Percentiles rank a stretch among this genome's conserved stretches.
Conservation (phyloP, 2,888 invertebrate species). For the Exephanes ischioxanthus region DNA sequence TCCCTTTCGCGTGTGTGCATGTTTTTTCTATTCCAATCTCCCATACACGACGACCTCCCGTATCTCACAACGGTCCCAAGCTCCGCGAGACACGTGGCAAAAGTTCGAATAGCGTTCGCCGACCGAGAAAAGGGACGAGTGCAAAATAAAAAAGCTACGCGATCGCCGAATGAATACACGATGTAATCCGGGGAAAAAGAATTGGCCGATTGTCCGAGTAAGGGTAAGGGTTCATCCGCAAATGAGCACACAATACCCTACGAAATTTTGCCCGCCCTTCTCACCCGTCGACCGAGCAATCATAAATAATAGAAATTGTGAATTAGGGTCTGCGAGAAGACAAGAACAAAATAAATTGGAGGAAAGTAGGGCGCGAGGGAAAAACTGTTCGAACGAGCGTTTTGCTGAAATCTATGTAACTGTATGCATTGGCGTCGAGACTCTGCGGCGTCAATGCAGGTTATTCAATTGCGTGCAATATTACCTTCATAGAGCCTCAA, state of each 20-base stretch:
- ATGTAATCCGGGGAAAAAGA: slow-evolving; percentile 13
- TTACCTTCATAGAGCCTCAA: not conserved
- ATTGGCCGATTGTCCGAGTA: slow-evolving; percentile 30
- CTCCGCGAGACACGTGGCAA: slow-evolving; percentile 2
- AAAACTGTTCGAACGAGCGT: slow-evolving; percentile 12
- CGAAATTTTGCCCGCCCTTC: not conserved
- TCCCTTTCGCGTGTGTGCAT: not conserved
- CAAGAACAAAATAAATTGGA: not conserved
- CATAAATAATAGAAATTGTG: not conserved
- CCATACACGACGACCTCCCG: not conserved
- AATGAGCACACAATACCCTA: slow-evolving; percentile 8
- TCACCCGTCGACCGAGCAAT: not conserved
- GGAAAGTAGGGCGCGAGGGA: not conserved
- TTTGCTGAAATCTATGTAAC: not conserved
- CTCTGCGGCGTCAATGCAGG: not conserved
- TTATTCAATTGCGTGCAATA: slow-evolving; percentile 25
- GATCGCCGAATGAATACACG: slow-evolving; percentile 22
- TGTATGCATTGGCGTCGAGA: no score
- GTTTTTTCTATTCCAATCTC: not conserved
- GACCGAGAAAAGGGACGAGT: not conserved
- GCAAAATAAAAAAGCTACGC: not conserved
- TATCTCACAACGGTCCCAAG: not conserved
- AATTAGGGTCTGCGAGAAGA: not conserved
- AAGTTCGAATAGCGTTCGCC: slow-evolving; percentile 3
- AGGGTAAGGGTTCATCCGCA: slow-evolving; percentile 10